These are phyloP conservation scores for Cherax quadricarinatus DNA, from an alignment of 1,140 invertebrate species.

Conservation along the genomic window DNA sequence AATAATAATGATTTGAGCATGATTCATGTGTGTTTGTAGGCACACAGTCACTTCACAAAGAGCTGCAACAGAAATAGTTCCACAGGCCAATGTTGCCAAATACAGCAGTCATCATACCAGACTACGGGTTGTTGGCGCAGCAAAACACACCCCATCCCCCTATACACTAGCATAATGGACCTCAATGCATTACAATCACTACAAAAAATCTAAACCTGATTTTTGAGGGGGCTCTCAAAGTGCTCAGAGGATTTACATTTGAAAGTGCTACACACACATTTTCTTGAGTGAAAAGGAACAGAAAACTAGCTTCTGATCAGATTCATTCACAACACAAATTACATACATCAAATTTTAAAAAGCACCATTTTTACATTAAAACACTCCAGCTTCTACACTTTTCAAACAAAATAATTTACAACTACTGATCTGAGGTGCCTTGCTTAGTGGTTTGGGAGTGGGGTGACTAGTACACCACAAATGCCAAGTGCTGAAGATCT, in stretches of 20 bases:
- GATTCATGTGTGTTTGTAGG: slow-evolving; percentile 72
- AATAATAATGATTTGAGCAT: slow-evolving; percentile 73
- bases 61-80: slow-evolving; percentile 69
- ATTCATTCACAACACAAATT: slow-evolving; percentile 9
- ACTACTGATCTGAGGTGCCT: neutral
- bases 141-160: slow-evolving; percentile 61
- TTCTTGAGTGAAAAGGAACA: neutral
- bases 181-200: neutral
- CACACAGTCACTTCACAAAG: slow-evolving; percentile 72
- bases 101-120: slow-evolving; percentile 59
- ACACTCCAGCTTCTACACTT: slow-evolving; percentile 16
- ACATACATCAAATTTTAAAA: slow-evolving; percentile 44
- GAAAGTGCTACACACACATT: neutral
- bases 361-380: slow-evolving; percentile 49
- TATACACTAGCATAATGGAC: slow-evolving; percentile 20
- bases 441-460: slow-evolving; percentile 39
- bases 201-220: neutral
- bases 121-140: slow-evolving; percentile 61
- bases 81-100: slow-evolving; percentile 69
- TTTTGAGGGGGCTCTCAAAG: neutral
- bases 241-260: neutral
- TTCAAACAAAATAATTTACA: neutral
- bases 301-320: neutral
- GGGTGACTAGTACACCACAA: slow-evolving; percentile 55
- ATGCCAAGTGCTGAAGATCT: slow-evolving; percentile 47